Conservation (phyloP, 2,888 invertebrate species). For the Pheosia gnoma region DNA sequence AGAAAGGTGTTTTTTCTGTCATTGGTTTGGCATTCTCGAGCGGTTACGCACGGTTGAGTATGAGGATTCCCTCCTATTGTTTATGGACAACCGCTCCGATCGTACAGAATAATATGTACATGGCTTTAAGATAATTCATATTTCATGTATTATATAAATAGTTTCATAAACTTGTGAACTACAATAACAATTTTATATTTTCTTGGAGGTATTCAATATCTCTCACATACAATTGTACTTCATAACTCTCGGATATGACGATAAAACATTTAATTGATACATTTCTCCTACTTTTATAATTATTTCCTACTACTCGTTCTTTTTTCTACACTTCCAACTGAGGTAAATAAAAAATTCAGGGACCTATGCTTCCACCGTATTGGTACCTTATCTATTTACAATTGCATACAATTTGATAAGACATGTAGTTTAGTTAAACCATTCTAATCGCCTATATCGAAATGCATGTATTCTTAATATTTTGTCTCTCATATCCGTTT, state of each 20-base stretch:
- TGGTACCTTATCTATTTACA: slow-evolving; percentile 6
- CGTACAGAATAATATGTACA: slow-evolving; percentile 15
- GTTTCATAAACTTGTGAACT: slow-evolving; percentile 34
- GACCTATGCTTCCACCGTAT: background rate
- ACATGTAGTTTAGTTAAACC: slow-evolving; percentile 16
- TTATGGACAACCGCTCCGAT: background rate
- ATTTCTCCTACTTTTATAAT: slow-evolving; percentile 19
- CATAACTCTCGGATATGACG: slow-evolving; percentile 31
- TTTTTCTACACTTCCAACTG: slow-evolving; percentile 15
- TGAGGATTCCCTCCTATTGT: too few species aligned
- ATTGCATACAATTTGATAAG: too few species aligned
- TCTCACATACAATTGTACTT: slow-evolving; percentile 50
- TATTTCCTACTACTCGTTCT: too few species aligned
- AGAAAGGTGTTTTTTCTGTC: too few species aligned
- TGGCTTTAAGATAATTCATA: slow-evolving; percentile 13
- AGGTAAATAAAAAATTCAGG: slow-evolving; percentile 13
- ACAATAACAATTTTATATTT: slow-evolving; percentile 34
- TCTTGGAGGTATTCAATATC: slow-evolving; percentile 47
- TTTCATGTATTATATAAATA: slow-evolving; percentile 17
- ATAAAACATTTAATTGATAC: slow-evolving; percentile 28
- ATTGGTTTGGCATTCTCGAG: too few species aligned
- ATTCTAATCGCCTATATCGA: slow-evolving; percentile 15
- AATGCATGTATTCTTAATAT: slow-evolving; percentile 24
- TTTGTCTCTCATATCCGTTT: slow-evolving; percentile 28
- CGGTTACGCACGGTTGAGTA: too few species aligned